Conservation (phyloP, 2,113 vertebrate genomes). For the Oceanodroma tethys region DNA sequence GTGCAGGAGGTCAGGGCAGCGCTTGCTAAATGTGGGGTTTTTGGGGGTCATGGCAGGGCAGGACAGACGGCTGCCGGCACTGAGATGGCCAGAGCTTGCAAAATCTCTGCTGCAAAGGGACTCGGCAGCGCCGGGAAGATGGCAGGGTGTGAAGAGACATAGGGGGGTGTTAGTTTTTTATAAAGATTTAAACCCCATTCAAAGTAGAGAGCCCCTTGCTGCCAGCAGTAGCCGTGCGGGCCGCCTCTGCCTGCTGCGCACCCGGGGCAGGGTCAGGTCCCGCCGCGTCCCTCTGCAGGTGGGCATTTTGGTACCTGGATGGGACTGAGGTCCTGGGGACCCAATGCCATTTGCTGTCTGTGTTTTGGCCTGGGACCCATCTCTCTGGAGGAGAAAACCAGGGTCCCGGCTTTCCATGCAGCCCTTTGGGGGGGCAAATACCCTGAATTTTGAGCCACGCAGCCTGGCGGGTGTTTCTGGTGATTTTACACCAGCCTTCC, state of each 20-base stretch:
- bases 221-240: neutral
- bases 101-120: slow-evolving; percentile 35
- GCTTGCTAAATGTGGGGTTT: neutral
- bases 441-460: neutral
- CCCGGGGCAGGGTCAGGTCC: neutral
- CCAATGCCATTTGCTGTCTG: neutral
- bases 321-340: neutral
- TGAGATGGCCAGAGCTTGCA: neutral
- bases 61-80: neutral
- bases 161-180: neutral
- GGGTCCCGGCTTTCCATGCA: neutral
- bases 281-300: neutral
- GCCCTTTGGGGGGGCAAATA: neutral
- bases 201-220: neutral
- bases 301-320: neutral
- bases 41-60: neutral
- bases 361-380: neutral
- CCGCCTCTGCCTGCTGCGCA: neutral
- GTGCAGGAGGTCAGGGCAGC: neutral
- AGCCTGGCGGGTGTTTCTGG: neutral
- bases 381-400: neutral
- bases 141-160: neutral
- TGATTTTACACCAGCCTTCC: slow-evolving; percentile 22
- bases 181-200: neutral
- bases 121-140: neutral